Evolutionary conservation across 2,113 vertebrate genomes (phyloP).

Genomic region (Ceuthmochares aereus): DNA sequence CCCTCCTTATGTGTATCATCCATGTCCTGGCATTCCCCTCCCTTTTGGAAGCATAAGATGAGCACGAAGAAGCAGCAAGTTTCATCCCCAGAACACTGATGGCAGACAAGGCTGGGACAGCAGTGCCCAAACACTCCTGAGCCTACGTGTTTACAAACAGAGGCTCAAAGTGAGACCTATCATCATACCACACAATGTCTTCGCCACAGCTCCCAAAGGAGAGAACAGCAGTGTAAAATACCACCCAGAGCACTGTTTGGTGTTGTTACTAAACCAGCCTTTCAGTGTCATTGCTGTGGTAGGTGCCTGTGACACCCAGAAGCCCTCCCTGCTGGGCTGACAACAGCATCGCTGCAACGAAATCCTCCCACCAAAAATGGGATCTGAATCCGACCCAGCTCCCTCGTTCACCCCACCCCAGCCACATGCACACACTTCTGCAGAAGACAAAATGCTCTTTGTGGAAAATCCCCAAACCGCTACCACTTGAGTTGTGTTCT

Average conservation of each 20-base stretch:
- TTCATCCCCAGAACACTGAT: background rate
- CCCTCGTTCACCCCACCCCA: background rate
- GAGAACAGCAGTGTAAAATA: background rate
- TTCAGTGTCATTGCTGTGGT: fast-evolving
- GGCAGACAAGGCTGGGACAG: background rate
- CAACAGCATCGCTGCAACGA: fast-evolving
- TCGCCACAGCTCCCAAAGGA: background rate
- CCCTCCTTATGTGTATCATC: fast-evolving
- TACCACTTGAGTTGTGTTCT: background rate
- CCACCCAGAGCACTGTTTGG: background rate
- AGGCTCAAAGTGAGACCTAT: background rate
- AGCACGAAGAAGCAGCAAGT: background rate
- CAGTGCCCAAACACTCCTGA: background rate
- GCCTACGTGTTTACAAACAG: background rate
- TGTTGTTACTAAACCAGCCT: background rate
- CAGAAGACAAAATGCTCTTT: background rate
- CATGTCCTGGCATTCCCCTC: background rate
- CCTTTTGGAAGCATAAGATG: too few species aligned
- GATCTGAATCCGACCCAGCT: background rate
- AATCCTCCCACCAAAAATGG: background rate
- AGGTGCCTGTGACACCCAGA: fast-evolving
- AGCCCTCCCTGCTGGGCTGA: background rate
- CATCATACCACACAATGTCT: fast-evolving
- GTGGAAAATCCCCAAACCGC: fast-evolving
- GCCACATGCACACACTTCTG: fast-evolving